Conservation (phyloP, 2,113 vertebrate genomes). For the Taxidea taxus region DNA sequence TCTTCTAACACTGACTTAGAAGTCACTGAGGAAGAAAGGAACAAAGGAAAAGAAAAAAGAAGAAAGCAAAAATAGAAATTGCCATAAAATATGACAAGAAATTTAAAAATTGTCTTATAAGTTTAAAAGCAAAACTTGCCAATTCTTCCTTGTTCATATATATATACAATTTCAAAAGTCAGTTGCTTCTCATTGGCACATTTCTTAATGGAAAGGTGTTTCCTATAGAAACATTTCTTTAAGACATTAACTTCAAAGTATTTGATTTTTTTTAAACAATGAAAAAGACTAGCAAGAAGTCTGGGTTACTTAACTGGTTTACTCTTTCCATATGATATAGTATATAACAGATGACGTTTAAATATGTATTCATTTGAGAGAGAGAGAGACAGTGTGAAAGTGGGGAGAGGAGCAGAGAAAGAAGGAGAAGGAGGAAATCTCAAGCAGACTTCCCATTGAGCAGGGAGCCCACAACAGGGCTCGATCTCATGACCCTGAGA, state of each 20-base stretch:
- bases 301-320: background rate
- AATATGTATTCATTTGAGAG: background rate
- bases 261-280: background rate
- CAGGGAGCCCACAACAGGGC: no score
- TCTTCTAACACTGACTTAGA: conserved; percentile 2
- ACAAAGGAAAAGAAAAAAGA: background rate
- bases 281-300: background rate
- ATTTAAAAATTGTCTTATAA: background rate
- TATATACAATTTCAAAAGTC: background rate
- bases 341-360: background rate
- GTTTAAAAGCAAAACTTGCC: background rate
- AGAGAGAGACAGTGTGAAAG: no score
- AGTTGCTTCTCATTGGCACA: background rate
- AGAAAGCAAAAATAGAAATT: background rate
- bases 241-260: background rate
- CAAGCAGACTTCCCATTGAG: no score
- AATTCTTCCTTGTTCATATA: background rate
- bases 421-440: no score
- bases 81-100: background rate
- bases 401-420: no score
- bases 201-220: background rate
- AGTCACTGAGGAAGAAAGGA: background rate
- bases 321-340: background rate
- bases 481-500: background rate
- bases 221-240: background rate